Evolutionary conservation across 1,140 invertebrate genomes (phyloP), one percentile per base, ranked within the genome.

Genomic region (Drosophila grimshawi): DNA sequence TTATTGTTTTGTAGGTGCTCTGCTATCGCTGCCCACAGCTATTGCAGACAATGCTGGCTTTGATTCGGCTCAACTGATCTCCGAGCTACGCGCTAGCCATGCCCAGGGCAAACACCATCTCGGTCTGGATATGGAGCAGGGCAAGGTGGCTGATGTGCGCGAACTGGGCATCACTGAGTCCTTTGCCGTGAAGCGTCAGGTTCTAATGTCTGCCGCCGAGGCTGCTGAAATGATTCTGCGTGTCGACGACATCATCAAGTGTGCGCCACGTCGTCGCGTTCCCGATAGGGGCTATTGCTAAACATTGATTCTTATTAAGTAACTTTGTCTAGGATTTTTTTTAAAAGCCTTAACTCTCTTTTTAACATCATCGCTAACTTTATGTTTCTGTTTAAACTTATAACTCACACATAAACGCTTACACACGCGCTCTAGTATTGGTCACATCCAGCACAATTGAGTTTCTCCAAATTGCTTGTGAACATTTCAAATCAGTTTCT

Each of bases 1-100:
- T 35, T 27, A 48, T 6, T 37, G 5, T 3, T 29, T 59, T 43
- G 3, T 43, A 92, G 95, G 95, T 73, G 98, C 99, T 35, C 93
- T 98, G 35, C 94, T 96, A 57, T 95, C 98, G 86, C 93, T 99
- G 53, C 99, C 99, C 3, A 98, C 97, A 32, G 97, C 97, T 53
- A 99, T 99, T 80, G 98, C 98, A 32, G 99, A 99, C 92, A 99
- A 99, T 94, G 99, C 97, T 76, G 99, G 99, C 61, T 99, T 98
- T 92, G 99, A 99, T 94, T 99, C 98, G 53, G 97, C 98, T 6
- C 97, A 99, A 80, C 93, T 99, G 32, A 94, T 99, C 39, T 96
- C 97, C 11, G 95, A 98, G 89, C 94, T 99, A 27, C 94, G 98
- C 78, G 98, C 99, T 29, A 94, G 95, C 11, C 99, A 99, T 93